These are phyloP conservation scores for Orestias chungarensis DNA, from an alignment of 2,797 vertebrate species.

Conservation along the genomic window DNA sequence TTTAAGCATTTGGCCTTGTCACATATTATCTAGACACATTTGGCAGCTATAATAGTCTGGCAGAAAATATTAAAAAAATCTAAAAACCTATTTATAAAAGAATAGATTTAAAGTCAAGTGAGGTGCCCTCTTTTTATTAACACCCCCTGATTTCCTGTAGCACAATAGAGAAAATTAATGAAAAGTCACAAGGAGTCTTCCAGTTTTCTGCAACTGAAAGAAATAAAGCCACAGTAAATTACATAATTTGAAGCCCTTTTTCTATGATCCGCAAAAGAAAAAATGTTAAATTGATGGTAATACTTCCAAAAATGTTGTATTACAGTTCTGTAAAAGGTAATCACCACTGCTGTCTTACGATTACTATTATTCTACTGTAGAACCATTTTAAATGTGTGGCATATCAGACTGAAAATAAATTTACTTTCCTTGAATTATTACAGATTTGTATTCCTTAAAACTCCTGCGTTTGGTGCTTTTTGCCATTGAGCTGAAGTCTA, in stretches of 20 bases:
- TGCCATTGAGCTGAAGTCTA: constrained; percentile 39
- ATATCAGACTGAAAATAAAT: no score
- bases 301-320: background rate
- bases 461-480: constrained; percentile 41
- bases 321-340: background rate
- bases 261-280: background rate
- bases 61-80: constrained; percentile 17
- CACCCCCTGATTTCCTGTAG: constrained; percentile 9
- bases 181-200: background rate
- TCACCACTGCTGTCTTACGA: background rate
- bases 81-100: background rate
- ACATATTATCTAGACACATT: background rate
- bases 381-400: no score
- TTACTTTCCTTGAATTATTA: background rate
- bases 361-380: no score
- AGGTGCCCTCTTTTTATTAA: constrained; percentile 4
- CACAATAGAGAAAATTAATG: constrained; percentile 14
- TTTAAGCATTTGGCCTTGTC: background rate
- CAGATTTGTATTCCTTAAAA: constrained; percentile 24
- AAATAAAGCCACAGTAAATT: constrained; percentile 3
- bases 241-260: background rate
- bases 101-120: background rate
- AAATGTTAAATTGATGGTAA: background rate
- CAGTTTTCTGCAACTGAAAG: constrained; percentile 1
- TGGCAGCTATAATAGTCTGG: constrained; percentile 7